Evolutionary conservation across 2,113 vertebrate species (phyloP), one percentile per base, ranked within the genome.

Genomic region (Fulmarus glacialis): DNA sequence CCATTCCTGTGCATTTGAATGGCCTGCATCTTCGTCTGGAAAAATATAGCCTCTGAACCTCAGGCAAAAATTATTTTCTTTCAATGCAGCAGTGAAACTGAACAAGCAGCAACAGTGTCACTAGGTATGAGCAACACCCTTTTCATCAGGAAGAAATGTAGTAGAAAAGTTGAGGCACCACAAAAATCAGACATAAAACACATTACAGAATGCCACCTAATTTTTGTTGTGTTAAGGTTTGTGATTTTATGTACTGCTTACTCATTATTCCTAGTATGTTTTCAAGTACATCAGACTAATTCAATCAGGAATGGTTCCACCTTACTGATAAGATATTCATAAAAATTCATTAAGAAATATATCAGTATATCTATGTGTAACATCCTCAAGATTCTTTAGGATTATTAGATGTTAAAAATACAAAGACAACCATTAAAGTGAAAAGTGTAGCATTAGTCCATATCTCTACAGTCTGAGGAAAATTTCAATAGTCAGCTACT

Each of bases 261-360:
- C 50, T 97, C 77, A 83, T 90, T 97, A 86, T 66, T 96, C 71
- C 55, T 79, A 60, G 78, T 82, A 63, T 84, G 40, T 60, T 94
- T 94, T 93, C 83, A 96, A 86, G 87, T 83, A 74, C 53, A 91
- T 74, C 40, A 59, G 36, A 74, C 78, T 70, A 77, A 83, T 48
- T 91, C 71, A 79, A 4, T 93, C 52, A 94, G 59, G 62, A 94
- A 58, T 21, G 7, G 19, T 92, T 96, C 77, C 38, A 95, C 40
- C 32, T 93, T 95, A 64, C 52, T 89, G 36, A 26, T 56, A 90
- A 86, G 58, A 72, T 14, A 95, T 26, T 71, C 56, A 91, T 96
- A 89, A 97, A 97, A 97, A 88, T 50, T 67, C 67, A 83, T 73
- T 80, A 89, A 90, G 91, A 96, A 97, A 85, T 93, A 90, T 79